Percentiles rank a stretch among this genome's conserved stretches.
Evolutionary conservation across 2,113 vertebrate genomes (phyloP).

Genomic region (Nyctereutes procyonoides): DNA sequence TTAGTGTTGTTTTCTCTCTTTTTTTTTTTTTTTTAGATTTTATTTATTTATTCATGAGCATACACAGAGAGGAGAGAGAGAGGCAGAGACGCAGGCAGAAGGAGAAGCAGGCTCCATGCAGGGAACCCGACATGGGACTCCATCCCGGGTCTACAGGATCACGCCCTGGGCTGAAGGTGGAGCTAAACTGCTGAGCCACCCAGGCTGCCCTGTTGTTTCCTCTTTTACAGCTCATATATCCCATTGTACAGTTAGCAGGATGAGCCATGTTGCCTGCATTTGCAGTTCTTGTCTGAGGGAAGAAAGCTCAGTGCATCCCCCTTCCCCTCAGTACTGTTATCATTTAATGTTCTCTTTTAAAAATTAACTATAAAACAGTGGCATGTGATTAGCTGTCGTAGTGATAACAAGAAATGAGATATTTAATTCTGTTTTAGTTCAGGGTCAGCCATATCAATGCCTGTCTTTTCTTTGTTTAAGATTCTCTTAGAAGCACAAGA

Average conservation of each 20-base stretch:
- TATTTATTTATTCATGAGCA: no score
- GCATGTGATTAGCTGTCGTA: slow-evolving; percentile 20
- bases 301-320: background rate
- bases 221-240: background rate
- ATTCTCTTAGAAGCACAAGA: slow-evolving; percentile 98
- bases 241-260: background rate
- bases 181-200: no score
- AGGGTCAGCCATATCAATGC: slow-evolving; percentile 36
- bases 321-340: slow-evolving; percentile 10
- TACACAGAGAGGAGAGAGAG: no score
- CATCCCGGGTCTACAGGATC: no score
- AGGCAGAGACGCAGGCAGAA: no score
- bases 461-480: slow-evolving; percentile 85
- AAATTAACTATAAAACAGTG: slow-evolving; percentile 59
- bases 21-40: no score
- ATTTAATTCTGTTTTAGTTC: slow-evolving; percentile 61
- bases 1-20: background rate
- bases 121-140: no score
- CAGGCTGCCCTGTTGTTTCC: background rate
- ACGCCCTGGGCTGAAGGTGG: no score
- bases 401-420: slow-evolving; percentile 64
- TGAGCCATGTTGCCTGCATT: background rate
- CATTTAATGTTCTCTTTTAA: slow-evolving; percentile 30
- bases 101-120: no score
- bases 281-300: background rate